phyloP scores from a whole-genome alignment of 2,888 invertebrate genomes.

The Dryococelus australis region DNA sequence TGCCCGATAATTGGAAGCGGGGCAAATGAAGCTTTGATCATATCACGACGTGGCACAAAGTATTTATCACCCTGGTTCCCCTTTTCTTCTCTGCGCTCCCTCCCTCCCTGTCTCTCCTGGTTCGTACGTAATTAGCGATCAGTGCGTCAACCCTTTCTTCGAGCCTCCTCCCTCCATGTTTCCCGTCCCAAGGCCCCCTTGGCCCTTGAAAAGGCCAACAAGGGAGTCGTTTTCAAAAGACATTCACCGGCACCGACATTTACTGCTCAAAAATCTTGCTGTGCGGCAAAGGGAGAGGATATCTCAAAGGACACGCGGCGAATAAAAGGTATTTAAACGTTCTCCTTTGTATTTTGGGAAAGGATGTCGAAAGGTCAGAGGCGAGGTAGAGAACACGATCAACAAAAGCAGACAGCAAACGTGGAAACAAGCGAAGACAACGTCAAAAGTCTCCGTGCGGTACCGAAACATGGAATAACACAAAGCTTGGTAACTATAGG shows the following conservation, averaged over 20 bases:
- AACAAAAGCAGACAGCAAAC: not conserved
- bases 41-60: not conserved
- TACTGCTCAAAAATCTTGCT: conserved; percentile 27
- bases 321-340: conserved; percentile 25
- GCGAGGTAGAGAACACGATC: not conserved
- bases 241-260: conserved; percentile 22
- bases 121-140: conserved; percentile 26
- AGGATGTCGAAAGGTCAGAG: not conserved
- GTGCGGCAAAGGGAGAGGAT: conserved; percentile 11
- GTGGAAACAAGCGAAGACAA: not conserved
- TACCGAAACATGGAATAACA: too few relatives aligned
- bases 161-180: not conserved
- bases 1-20: conserved; percentile 12
- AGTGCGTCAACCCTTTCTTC: conserved; percentile 4
- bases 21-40: conserved; percentile 21
- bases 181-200: not conserved
- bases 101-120: not conserved
- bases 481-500: too few relatives aligned
- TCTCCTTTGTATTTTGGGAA: not conserved
- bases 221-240: conserved; percentile 23
- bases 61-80: not conserved
- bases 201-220: conserved; percentile 24
- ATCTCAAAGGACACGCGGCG: conserved; percentile 24
- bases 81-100: not conserved
- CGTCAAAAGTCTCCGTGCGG: too few relatives aligned